Evolutionary conservation across 2,888 invertebrate species (phyloP), one percentile per base, ranked within the genome.

Genomic region (Tolmerus cingulatus): DNA sequence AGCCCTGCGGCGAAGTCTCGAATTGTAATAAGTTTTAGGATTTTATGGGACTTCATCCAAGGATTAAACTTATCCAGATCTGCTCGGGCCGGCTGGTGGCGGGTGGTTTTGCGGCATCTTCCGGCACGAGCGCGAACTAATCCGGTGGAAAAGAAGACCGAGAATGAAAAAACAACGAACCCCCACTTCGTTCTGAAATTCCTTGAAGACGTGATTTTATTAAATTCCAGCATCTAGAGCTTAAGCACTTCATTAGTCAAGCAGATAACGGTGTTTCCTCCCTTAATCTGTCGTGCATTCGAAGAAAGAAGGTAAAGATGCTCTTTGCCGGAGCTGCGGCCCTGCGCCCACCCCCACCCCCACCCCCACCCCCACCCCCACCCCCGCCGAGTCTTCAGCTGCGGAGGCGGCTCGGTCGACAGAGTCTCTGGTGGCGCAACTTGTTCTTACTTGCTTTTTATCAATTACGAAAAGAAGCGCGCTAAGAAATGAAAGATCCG

Each of bases 201-300:
- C 30, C 23, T 40, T 5, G 27, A 40, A 84, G 37, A 74, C 57
- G 84, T 84, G 84, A 66, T 84, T 84, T 84, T 84, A 84, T 84
- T 84, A 84, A 66, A 84, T 66, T 81, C 55, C 46, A 55, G 30
- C 30, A 81, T 51, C 30, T 37, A 12, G 37, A 37, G 66, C 37
- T 34, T 37, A 84, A 84, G 57, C 43, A 66, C 66, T 84, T 84
- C 66, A 84, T 66, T 66, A 84, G 57, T 84, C 74, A 84, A 84
- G 84, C 74, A 84, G 84, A 84, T 74, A 84, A 84, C 30, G 19
- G 40, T 27, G 57, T 84, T 84, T 66, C 40, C 40, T 34, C 14
- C 27, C 19, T 84, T 74, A 57, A 84, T 74, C 74, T 84, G 66
- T 46, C 84, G 66, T 66, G 74, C 19, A 84, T 66, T 66, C 66